Evolutionary conservation across 2,113 vertebrate species (phyloP).

Genomic region (Telmatochromis sp.): DNA sequence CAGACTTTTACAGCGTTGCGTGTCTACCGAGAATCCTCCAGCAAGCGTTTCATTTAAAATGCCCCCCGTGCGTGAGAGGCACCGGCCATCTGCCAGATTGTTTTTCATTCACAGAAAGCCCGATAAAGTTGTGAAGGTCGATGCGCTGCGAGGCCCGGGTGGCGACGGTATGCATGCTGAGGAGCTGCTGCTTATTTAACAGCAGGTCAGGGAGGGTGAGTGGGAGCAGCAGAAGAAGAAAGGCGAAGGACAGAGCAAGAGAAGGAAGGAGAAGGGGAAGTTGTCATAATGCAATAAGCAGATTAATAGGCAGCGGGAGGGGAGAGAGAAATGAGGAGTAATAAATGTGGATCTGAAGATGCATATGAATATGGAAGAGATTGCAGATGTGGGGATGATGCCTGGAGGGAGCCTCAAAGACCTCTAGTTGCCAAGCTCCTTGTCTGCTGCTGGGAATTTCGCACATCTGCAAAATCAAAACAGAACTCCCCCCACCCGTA

Average conservation of each 20-base stretch:
- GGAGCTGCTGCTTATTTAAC: constrained; percentile 20
- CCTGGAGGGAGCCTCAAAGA: neutral
- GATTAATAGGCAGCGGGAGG: neutral
- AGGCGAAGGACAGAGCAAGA: neutral
- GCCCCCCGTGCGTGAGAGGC: neutral
- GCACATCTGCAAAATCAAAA: constrained; percentile 7
- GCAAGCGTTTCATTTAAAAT: neutral
- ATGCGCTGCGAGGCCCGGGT: constrained; percentile 13
- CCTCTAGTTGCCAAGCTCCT: neutral
- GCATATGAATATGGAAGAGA: neutral
- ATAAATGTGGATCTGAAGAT: neutral
- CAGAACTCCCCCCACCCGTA: neutral
- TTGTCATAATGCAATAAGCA: neutral
- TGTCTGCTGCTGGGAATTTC: neutral
- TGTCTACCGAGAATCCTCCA: neutral
- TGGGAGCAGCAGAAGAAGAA: neutral
- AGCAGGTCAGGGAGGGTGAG: neutral
- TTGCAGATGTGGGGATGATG: neutral
- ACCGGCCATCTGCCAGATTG: constrained; percentile 27
- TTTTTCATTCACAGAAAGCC: constrained; percentile 16
- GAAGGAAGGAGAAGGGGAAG: neutral
- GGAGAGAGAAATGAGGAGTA: neutral
- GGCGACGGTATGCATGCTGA: constrained; percentile 37
- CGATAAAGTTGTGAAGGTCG: constrained; percentile 59
- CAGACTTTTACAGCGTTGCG: neutral